Evolutionary conservation across 2,888 invertebrate species (phyloP), one percentile per base, ranked within the genome.

Genomic region (Conops quadrifasciatus): DNA sequence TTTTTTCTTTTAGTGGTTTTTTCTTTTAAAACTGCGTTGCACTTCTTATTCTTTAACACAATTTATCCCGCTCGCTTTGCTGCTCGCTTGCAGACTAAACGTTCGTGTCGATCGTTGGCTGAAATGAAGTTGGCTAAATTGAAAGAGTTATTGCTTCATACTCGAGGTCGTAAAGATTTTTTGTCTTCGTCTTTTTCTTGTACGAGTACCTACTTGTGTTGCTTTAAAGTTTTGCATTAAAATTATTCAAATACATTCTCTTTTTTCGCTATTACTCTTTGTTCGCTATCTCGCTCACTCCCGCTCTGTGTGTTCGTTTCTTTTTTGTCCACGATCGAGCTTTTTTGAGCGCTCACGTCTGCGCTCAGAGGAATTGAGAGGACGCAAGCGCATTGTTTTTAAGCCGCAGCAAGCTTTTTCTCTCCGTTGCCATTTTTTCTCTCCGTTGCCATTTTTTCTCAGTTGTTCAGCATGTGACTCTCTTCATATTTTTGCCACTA

Each of bases 31-130:
- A 30, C 24, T 28, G 26, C 19, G 24, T 30, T 9, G 26, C 28
- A 19, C 11, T 19, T 15, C 9, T 24, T 19, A 45, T 47, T n/a
- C 16, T 51, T 36, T n/a, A 19, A 13, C 53, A n/a, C 65, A 53
- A 21, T 67, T 15, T 30, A 58, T 59, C 76, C 77, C 84, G 83
- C 81, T 82, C 82, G 82, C 83, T 78, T 80, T 80, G 81, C 84
- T 83, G 82, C 83, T 83, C 80, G 81, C 81, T 82, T 83, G 84
- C 84, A 84, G 84, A 84, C 84, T 84, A 79, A 84, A 78, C 80
- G 80, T 80, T 78, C 80, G 76, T 80, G 77, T 77, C 77, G 36
- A 36, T 36, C 36, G 77, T 81, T 82, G 81, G 82, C 82, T 80
- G 80, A 82, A 81, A 76, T 77, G 75, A 78, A 73, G 78, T 82